Evolutionary conservation across 2,888 invertebrate genomes (phyloP), one percentile per base, ranked within the genome.

Genomic region (Spilosoma lubricipeda): DNA sequence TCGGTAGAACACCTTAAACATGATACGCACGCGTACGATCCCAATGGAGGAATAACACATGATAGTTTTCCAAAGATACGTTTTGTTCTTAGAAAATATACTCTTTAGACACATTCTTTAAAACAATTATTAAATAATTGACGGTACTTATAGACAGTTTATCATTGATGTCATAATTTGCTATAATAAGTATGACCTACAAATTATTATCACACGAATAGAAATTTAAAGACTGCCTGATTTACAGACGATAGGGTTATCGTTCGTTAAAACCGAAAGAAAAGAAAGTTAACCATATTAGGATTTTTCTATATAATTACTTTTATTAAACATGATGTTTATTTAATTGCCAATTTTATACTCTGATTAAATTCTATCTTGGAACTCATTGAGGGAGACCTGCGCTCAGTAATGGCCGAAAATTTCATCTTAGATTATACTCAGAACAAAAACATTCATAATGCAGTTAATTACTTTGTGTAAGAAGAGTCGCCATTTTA

Each of bases 1-100:
- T 74, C 73, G 75, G 72, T 74, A 76, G 76, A 80, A 74, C 59
- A 59, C 27, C 27, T 73, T 78, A 76, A 80, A 80, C 76, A 77
- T 73, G 79, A 70, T 74, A 63, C 76, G 75, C 80, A 81, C 74
- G 78, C 80, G 65, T 75, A 70, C 75, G 81, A 82, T 83, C 81
- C 83, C 75, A 78, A 80, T 80, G 74, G 77, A 80, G 77, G 83
- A 81, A 77, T 77, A 74, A 85, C 36, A 36, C 5, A 36, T 36
- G 5, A 36, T 36, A 36, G 52, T 52, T 52, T 7, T 23, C 23
- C 52, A 52, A 52, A 23, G 1, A 23, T 23, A 23, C 8, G 45
- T 15, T 45, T 23, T 8, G 7, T 52, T 52, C 52, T 23, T 52
- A 2, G 9, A 52, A 52, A 23, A 23, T 8, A 9, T 7, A 23